These are phyloP conservation scores for Regulus satrapa DNA, from an alignment of 2,113 vertebrate genomes.

Conservation along the genomic window DNA sequence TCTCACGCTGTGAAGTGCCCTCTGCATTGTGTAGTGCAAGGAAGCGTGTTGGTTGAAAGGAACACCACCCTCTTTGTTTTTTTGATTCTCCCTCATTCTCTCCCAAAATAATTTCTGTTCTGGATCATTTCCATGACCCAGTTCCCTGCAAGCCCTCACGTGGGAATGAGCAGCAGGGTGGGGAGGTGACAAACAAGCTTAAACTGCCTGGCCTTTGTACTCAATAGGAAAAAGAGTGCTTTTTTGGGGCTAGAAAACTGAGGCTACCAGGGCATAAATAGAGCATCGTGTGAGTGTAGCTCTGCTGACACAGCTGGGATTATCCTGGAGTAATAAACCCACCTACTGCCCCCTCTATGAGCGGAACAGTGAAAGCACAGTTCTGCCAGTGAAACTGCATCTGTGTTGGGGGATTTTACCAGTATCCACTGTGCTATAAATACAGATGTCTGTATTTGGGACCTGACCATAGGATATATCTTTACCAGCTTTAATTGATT, in stretches of 20 bases:
- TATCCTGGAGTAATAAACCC: background rate
- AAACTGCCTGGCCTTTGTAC: background rate
- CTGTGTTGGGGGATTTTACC: background rate
- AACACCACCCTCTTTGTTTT: background rate
- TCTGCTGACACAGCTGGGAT: background rate
- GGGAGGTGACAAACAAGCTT: background rate
- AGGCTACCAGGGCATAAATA: background rate
- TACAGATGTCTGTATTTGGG: background rate
- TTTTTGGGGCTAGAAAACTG: background rate
- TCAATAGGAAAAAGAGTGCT: background rate
- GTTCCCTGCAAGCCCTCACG: conserved; percentile 13
- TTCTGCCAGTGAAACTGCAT: background rate
- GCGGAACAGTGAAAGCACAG: background rate
- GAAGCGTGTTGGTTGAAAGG: conserved; percentile 34
- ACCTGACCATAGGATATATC: conserved; percentile 15
- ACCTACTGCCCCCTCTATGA: background rate
- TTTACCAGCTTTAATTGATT: conserved; percentile 57
- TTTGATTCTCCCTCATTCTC: background rate
- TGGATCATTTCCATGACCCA: conserved; percentile 50
- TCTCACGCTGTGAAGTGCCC: conserved; percentile 54
- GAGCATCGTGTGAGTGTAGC: background rate
- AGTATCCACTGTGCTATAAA: background rate
- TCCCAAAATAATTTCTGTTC: conserved; percentile 21
- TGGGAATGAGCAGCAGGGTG: background rate
- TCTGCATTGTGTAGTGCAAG: conserved; percentile 19